These are phyloP conservation scores for Ichneumoninae sp. DNA, from an alignment of 2,888 invertebrate genomes.

Conservation along the genomic window DNA sequence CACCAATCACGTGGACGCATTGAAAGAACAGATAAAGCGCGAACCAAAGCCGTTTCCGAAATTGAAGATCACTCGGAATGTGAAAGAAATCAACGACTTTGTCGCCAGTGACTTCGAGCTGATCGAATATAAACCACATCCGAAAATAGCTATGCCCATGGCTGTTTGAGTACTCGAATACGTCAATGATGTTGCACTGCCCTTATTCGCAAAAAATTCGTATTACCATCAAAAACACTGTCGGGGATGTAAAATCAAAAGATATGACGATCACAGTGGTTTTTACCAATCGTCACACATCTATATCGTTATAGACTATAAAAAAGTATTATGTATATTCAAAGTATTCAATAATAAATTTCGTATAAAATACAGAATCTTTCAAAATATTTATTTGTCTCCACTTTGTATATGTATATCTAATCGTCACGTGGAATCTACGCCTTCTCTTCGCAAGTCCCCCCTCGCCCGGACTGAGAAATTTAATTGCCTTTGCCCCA, in stretches of 20 bases:
- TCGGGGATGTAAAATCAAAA: not conserved
- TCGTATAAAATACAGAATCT: constrained; percentile 4
- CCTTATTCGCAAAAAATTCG: not conserved
- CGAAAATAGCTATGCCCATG: constrained; percentile 97
- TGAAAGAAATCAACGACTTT: constrained; percentile 94
- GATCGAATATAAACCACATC: constrained; percentile 93
- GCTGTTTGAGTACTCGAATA: constrained; percentile 88
- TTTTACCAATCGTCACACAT: not conserved
- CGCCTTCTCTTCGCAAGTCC: not conserved
- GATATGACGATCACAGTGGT: not conserved
- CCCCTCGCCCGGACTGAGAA: not conserved
- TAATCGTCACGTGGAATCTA: not conserved
- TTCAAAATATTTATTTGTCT: not conserved
- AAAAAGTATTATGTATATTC: constrained; percentile 20
- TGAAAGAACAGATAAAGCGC: constrained; percentile 92
- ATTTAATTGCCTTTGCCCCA: not conserved
- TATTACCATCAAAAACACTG: not conserved
- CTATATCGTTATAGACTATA: not conserved
- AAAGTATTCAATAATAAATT: not conserved
- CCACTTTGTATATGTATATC: not conserved
- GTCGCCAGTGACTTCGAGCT: constrained; percentile 94
- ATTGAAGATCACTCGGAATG: constrained; percentile 90
- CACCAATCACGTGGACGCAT: constrained; percentile 93
- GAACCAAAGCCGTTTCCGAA: constrained; percentile 93
- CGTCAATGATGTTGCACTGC: not conserved